Base-by-base conservation (phyloP, 2,888 invertebrate species). In the Drosophila algonquin region DNA sequence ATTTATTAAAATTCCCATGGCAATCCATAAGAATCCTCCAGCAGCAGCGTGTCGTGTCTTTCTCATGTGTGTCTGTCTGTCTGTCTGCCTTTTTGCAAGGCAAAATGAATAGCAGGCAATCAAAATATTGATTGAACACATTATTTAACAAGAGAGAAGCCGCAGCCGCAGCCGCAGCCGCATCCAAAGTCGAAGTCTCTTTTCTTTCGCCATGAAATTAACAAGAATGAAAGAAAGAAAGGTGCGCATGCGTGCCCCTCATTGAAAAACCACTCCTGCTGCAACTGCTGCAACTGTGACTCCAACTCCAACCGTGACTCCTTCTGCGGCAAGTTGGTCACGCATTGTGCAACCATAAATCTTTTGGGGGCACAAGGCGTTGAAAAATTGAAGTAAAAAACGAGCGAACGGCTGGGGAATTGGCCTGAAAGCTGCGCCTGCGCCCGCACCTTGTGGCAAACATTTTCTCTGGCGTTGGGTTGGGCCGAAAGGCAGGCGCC, bases 181-280 rank as follows among this genome's bases (percentile, higher is more conserved):
- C n/a, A n/a, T n/a, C n/a, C n/a, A n/a, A 21, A 2, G 21, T 0
- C 24, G 46, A 14, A 40, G 40, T 6, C 40, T 61, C 47, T 58
- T 64, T 60, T 74, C 30, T 86, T 86, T 79, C 40, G 40, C 68
- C 63, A 54, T 64, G 76, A 83, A 83, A 74, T 80, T 70, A 74
- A 83, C 84, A 80, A 73, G 87, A 81, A 83, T 88, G 89, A 83
- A 73, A 86, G 87, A 81, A 83, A 83, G 82, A 83, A 73, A 86
- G 81, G 67, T 76, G 58, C 21, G 74, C 77, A 82, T 71, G 83
- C 80, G 76, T 79, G 63, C 63, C 48, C 5, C 48, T 3, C 61
- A 30, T 35, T n/a, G 40, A 40, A 40, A n/a, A 1, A 40, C 7
- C 40, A 40, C 40, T 40, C 40, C 40, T 40, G 2, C 40, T 7